Evolutionary conservation across 2,113 vertebrate species (phyloP).

Genomic region (Lagopus leucura): DNA sequence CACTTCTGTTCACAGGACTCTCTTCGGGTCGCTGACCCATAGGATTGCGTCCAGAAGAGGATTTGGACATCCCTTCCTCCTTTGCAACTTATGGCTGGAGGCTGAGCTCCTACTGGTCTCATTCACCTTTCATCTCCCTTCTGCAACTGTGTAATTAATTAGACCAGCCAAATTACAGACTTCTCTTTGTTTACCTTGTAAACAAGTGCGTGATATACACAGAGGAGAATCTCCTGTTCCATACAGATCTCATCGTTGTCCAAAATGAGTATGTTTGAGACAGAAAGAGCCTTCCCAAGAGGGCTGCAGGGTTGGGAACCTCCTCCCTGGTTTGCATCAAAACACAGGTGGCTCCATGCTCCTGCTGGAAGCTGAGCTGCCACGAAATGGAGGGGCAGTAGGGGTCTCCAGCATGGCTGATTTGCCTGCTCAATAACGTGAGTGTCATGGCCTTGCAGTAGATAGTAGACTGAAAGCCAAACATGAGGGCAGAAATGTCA

Average conservation of each 20-base stretch:
- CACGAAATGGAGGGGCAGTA: not conserved
- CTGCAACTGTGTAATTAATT: conserved; percentile 47
- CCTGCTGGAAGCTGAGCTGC: not conserved
- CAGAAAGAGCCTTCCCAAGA: not conserved
- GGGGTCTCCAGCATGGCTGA: not conserved
- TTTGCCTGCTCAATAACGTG: not conserved
- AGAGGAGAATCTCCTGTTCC: conserved; percentile 41
- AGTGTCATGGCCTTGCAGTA: not conserved
- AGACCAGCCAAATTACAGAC: conserved; percentile 53
- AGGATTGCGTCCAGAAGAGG: not conserved
- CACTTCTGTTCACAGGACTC: not conserved
- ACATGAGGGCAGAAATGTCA: not conserved
- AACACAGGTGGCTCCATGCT: not conserved
- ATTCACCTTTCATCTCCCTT: conserved; percentile 48
- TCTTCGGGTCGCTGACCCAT: not conserved
- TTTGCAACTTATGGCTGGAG: not conserved
- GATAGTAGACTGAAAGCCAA: conserved; percentile 17
- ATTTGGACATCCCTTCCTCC: not conserved
- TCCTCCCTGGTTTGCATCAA: not conserved
- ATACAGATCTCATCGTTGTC: conserved; percentile 21
- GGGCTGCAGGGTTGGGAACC: not conserved
- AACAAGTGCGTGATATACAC: conserved; percentile 26
- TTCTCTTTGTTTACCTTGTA: conserved; percentile 37
- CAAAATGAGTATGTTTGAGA: conserved; percentile 41
- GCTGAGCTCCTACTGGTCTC: conserved; percentile 6